Evolutionary conservation across 2,888 invertebrate genomes (phyloP).

Genomic region (Meteorus colon): DNA sequence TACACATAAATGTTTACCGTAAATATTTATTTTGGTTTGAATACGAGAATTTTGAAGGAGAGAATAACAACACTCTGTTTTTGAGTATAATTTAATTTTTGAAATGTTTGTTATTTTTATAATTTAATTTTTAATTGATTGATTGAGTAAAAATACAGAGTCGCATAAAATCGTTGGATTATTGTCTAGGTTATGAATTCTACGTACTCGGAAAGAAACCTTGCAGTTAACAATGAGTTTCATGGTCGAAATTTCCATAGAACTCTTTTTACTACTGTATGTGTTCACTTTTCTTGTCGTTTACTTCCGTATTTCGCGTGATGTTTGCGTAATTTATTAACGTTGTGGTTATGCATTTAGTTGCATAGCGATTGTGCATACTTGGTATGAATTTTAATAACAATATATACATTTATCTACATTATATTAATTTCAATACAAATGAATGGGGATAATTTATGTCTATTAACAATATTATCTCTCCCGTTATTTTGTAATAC

Average conservation of each 20-base stretch:
- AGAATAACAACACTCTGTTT: slow-evolving; percentile 9
- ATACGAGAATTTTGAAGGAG: slow-evolving; percentile 19
- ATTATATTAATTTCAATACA: no score
- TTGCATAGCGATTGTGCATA: slow-evolving; percentile 1
- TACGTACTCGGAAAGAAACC: slow-evolving; percentile 31
- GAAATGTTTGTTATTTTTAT: not conserved
- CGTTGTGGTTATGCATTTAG: slow-evolving; percentile 1
- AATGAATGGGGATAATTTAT: no score
- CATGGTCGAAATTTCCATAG: slow-evolving; percentile 63
- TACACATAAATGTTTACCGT: slow-evolving; percentile 6
- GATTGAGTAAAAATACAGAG: not conserved
- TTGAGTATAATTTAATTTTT: not conserved
- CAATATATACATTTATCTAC: no score
- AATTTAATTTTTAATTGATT: not conserved
- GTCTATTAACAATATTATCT: no score
- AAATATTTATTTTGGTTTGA: slow-evolving; percentile 22
- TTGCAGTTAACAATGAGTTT: slow-evolving; percentile 47
- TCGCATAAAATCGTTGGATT: not conserved
- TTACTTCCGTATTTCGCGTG: slow-evolving; percentile 37
- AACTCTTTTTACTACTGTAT: slow-evolving; percentile 41
- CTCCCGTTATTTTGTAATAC: no score
- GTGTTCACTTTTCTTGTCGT: slow-evolving; percentile 6
- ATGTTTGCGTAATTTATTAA: slow-evolving; percentile 25
- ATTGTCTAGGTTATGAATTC: not conserved
- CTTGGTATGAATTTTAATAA: no score